Conservation (phyloP, 2,113 vertebrate species). For the Ictalurus punctatus region DNA sequence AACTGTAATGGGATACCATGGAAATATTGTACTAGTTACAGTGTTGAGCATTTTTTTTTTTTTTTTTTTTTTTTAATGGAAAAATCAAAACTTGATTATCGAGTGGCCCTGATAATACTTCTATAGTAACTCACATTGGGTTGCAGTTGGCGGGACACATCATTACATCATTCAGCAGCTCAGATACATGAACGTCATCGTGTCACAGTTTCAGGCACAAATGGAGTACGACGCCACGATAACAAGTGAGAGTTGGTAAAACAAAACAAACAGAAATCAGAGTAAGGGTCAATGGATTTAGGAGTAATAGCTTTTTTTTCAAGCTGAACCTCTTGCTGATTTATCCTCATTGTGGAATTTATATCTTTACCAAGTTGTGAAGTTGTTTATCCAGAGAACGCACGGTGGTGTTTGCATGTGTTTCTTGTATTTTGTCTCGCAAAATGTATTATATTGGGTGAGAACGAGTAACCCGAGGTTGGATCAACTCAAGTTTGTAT, state of each 20-base stretch:
- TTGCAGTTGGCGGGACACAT: background rate
- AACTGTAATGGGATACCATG: background rate
- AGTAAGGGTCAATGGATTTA: background rate
- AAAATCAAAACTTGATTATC: background rate
- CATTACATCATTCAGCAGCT: constrained; percentile 13
- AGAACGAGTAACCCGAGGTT: background rate
- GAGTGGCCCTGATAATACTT: background rate
- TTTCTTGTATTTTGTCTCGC: background rate
- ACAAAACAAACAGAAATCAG: background rate
- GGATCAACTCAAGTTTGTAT: background rate
- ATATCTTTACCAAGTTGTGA: background rate
- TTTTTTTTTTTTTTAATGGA: background rate
- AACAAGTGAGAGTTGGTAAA: background rate
- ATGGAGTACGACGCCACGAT: too few species aligned
- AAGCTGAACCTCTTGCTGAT: background rate
- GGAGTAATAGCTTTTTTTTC: background rate
- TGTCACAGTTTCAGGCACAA: background rate
- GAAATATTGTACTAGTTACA: background rate
- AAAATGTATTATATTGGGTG: background rate
- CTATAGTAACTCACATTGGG: background rate
- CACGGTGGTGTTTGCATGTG: background rate
- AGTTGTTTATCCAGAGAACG: background rate
- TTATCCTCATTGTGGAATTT: background rate
- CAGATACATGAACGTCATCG: background rate
- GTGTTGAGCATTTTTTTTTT: background rate